phyloP scores from a whole-genome alignment of 2,113 vertebrate genomes.

The Pipra filicauda region DNA sequence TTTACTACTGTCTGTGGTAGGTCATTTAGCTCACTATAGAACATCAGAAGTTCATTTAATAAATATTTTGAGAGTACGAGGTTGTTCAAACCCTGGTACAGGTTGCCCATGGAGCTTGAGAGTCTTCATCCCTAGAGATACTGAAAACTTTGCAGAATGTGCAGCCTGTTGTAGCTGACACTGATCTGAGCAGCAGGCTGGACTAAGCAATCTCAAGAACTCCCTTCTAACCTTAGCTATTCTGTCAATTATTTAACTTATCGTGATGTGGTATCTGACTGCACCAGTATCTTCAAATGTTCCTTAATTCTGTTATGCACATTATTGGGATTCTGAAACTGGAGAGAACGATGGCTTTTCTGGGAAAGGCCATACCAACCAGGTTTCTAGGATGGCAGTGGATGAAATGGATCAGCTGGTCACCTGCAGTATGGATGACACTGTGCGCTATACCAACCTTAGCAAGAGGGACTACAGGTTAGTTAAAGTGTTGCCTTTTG shows the following conservation, averaged over 20 bases:
- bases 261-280: background rate
- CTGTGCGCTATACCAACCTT: conserved; percentile 86
- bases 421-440: conserved; percentile 96
- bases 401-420: conserved; percentile 82
- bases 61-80: background rate
- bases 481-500: background rate
- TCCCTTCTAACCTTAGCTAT: background rate
- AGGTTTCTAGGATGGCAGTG: conserved; percentile 85
- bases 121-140: background rate
- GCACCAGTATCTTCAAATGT: background rate
- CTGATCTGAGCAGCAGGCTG: background rate
- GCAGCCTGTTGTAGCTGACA: background rate
- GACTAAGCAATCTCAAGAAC: background rate
- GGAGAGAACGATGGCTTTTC: conserved; percentile 87
- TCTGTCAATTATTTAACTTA: background rate
- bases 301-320: conserved; percentile 80
- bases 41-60: background rate
- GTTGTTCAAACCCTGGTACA: background rate
- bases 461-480: conserved; percentile 89
- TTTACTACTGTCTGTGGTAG: background rate
- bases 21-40: background rate
- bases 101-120: background rate
- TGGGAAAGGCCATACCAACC: conserved; percentile 94
- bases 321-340: conserved; percentile 92
- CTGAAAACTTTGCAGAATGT: background rate